Percentiles rank a stretch among this genome's conserved stretches.
Conservation (phyloP, 2,113 vertebrate species). For the Rallus limicola region DNA sequence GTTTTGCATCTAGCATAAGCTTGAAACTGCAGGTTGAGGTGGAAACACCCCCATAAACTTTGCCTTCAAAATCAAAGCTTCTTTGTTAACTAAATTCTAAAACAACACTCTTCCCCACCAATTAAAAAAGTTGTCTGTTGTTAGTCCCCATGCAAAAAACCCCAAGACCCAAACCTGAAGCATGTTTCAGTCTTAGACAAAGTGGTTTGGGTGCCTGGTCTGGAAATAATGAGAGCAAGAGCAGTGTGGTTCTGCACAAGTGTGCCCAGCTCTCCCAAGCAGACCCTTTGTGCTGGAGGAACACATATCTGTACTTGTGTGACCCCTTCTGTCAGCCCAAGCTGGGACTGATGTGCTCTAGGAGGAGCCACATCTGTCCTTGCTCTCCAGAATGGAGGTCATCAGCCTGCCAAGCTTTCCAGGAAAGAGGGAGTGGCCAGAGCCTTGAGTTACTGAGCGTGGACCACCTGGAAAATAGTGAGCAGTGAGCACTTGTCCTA, state of each 20-base stretch:
- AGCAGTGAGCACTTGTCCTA: background rate
- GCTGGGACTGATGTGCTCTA: background rate
- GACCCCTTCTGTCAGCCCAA: background rate
- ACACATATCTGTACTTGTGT: background rate
- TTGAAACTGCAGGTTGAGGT: background rate
- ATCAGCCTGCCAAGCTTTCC: slow-evolving; percentile 36
- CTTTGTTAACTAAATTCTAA: background rate
- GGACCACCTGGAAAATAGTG: slow-evolving; percentile 41
- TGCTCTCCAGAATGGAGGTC: background rate
- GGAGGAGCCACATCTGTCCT: slow-evolving; percentile 47
- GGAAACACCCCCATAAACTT: background rate
- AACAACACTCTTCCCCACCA: background rate
- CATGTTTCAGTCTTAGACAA: background rate
- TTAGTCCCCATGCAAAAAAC: background rate
- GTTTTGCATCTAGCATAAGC: background rate
- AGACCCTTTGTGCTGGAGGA: background rate
- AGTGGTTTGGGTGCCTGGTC: accelerated
- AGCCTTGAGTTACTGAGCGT: background rate
- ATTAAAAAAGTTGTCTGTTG: background rate
- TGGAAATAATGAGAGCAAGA: background rate
- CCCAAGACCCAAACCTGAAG: background rate
- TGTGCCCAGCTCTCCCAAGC: background rate
- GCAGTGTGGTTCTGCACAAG: background rate
- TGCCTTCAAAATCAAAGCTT: background rate
- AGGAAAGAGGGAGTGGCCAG: slow-evolving; percentile 62